Conservation (phyloP, 2,797 vertebrate species). For the Triplophysa yarkandensis region DNA sequence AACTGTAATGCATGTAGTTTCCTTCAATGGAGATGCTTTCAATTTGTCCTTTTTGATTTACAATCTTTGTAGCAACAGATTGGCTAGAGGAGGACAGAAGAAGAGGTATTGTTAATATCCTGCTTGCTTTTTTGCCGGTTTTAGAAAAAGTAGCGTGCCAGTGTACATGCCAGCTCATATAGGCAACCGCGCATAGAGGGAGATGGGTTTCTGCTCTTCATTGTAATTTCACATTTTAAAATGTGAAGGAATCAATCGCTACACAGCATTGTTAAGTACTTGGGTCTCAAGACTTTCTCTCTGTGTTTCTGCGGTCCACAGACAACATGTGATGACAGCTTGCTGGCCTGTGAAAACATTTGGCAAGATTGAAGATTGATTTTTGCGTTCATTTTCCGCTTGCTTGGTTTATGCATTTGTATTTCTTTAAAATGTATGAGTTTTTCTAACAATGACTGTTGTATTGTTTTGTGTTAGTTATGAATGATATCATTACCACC, state of each 20-base stretch:
- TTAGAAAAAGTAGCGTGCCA: slow-evolving; percentile 37
- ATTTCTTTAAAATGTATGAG: not conserved
- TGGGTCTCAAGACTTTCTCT: not conserved
- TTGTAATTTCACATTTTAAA: not conserved
- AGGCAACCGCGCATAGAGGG: slow-evolving; percentile 15
- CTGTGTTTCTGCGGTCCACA: slow-evolving; percentile 19
- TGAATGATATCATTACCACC: slow-evolving; percentile 97
- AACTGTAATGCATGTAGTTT: not conserved
- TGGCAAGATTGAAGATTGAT: not conserved
- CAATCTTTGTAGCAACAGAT: slow-evolving; percentile 73
- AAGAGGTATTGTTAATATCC: slow-evolving; percentile 82
- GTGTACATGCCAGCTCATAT: slow-evolving; percentile 7
- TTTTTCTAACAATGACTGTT: slow-evolving; percentile 34
- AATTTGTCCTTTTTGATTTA: slow-evolving; percentile 44
- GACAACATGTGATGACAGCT: not conserved
- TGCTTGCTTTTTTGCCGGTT: slow-evolving; percentile 67
- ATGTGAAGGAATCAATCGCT: no score
- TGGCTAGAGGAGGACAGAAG: slow-evolving; percentile 96
- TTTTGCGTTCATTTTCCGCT: slow-evolving; percentile 40
- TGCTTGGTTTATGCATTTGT: slow-evolving; percentile 28
- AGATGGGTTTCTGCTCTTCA: slow-evolving; percentile 9
- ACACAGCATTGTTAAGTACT: not conserved
- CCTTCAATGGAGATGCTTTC: slow-evolving; percentile 16
- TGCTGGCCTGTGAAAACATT: slow-evolving; percentile 15
- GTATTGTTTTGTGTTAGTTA: slow-evolving; percentile 74